A percentile compares a stretch with the other conserved stretches of the same genome.
Conservation (phyloP, 2,113 vertebrate genomes). For the Hemibagrus wyckioides region DNA sequence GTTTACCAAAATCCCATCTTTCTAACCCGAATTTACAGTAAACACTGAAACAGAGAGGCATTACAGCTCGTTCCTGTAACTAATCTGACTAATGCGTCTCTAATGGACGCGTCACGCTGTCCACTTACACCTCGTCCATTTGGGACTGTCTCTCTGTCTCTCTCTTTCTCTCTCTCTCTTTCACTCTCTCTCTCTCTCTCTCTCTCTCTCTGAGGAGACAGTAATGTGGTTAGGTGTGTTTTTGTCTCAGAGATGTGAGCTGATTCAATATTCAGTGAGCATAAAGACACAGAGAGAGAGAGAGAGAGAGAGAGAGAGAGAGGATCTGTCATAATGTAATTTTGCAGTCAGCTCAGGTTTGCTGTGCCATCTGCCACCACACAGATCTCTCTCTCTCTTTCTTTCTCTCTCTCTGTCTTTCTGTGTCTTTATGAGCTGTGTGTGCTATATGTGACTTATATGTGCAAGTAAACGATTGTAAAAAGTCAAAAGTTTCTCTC, state of each 20-base stretch:
- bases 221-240: conserved; percentile 11
- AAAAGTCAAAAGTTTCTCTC: no score
- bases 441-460: no score
- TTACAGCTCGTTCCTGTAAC: conserved; percentile 19
- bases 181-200: not conserved
- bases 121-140: conserved; percentile 14
- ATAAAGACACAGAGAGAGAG: not conserved
- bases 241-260: conserved; percentile 7
- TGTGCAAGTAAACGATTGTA: no score
- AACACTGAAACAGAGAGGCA: not conserved
- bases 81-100: conserved; percentile 23
- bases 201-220: not conserved
- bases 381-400: conserved; percentile 4
- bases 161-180: not conserved
- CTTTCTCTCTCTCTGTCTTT: not conserved
- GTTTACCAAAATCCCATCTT: conserved; percentile 14
- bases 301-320: not conserved
- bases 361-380: not conserved
- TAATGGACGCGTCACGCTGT: conserved; percentile 14
- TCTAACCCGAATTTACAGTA: conserved; percentile 15
- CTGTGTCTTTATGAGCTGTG: not conserved
- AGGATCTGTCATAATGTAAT: not conserved
- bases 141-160: not conserved
- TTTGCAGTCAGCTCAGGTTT: conserved; percentile 16
- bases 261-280: conserved; percentile 22